These are phyloP conservation scores for Aegithalos caudatus DNA, from an alignment of 2,113 vertebrate species.

Conservation along the genomic window DNA sequence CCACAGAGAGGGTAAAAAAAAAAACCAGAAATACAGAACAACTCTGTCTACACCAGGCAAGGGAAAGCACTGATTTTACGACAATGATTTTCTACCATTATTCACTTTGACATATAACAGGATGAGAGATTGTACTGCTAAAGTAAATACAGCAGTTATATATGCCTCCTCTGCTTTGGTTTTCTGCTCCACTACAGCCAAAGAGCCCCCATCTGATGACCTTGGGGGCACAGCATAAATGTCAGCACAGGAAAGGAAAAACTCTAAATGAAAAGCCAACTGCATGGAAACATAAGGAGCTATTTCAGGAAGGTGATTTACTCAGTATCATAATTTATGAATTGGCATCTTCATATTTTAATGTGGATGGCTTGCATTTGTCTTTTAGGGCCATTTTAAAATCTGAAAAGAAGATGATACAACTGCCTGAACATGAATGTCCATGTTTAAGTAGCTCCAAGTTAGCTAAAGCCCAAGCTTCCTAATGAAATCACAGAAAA, in stretches of 20 bases:
- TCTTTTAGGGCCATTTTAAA: neutral
- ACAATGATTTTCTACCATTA: conserved; percentile 24
- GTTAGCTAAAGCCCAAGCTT: neutral
- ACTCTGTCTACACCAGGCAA: neutral
- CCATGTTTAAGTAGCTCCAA: neutral
- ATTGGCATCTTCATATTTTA: neutral
- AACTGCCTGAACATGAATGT: neutral
- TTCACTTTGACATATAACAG: conserved; percentile 22
- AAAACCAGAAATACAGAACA: conserved; percentile 7
- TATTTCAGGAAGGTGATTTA: neutral
- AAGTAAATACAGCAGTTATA: neutral
- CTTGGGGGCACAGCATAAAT: neutral
- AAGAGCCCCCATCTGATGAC: conserved; percentile 8
- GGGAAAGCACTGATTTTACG: conserved; percentile 21
- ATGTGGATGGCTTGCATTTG: neutral
- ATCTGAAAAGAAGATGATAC: neutral
- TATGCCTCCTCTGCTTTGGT: neutral
- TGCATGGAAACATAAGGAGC: neutral
- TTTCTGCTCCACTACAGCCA: conserved; percentile 38
- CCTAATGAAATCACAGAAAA: neutral
- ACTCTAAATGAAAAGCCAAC: neutral
- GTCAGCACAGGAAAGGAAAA: neutral
- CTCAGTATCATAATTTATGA: neutral
- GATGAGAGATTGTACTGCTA: conserved; percentile 15
- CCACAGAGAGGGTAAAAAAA: conserved; percentile 38